These are phyloP conservation scores for Liposcelis brunnea DNA, from an alignment of 2,888 invertebrate species.

Conservation along the genomic window DNA sequence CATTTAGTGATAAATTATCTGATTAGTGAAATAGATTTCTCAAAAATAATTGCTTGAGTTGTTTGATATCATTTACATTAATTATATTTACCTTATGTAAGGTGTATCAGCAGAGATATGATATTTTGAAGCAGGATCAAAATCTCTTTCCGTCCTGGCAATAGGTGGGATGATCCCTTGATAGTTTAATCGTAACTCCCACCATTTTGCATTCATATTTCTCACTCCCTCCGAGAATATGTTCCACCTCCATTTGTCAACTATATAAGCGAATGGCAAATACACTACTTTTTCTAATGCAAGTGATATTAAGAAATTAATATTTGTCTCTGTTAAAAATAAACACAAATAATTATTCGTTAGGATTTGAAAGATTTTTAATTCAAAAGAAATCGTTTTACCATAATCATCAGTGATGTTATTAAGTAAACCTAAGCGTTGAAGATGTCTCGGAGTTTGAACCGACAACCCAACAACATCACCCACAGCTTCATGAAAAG, in stretches of 20 bases:
- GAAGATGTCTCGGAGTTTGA: slow-evolving; percentile 56
- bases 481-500: slow-evolving; percentile 73
- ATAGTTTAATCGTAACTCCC: slow-evolving; percentile 52
- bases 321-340: slow-evolving; percentile 38
- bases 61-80: too few relatives aligned
- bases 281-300: slow-evolving; percentile 62
- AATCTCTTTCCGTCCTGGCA: slow-evolving; percentile 50
- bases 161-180: slow-evolving; percentile 59
- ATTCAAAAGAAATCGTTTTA: slow-evolving; percentile 12
- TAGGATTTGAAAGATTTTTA: slow-evolving; percentile 8
- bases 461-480: slow-evolving; percentile 63
- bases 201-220: slow-evolving; percentile 57
- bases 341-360: slow-evolving; percentile 5
- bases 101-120: slow-evolving; percentile 56
- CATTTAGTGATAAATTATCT: neutral
- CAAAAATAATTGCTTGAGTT: slow-evolving; percentile 9
- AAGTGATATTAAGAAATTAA: slow-evolving; percentile 62
- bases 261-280: slow-evolving; percentile 60
- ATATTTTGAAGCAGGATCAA: slow-evolving; percentile 70
- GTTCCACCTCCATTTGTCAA: slow-evolving; percentile 61
- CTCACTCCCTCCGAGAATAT: slow-evolving; percentile 56
- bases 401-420: slow-evolving; percentile 31
- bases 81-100: slow-evolving; percentile 32
- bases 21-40: neutral
- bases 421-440: slow-evolving; percentile 50